Base-by-base conservation (phyloP, 2,113 vertebrate genomes). In the Tricholaema leucomelas region DNA sequence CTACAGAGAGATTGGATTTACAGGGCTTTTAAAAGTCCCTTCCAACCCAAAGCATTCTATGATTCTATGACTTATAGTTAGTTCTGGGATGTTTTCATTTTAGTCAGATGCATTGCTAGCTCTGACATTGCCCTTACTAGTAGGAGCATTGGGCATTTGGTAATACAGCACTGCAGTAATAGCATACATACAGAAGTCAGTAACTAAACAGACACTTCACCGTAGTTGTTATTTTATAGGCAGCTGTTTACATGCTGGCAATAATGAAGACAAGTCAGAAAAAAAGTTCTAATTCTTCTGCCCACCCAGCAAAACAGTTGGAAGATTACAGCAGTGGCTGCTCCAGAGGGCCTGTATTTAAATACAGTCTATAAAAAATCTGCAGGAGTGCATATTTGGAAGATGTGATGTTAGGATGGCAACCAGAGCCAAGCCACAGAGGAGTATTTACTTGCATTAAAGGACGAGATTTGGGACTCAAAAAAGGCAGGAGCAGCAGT, bases 341-440 rank as follows among this genome's bases (percentile, higher is more conserved):
- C 64, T 88, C 64, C 81, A 77, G 67, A 77, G 85, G 54, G 80
- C 35, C 63, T 64, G 77, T 72, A 23, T 84, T 94, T 93, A 94
- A 94, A 71, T 64, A 64, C 28, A 40, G 33, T 36, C 84, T 80
- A 75, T 76, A 79, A 88, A 94, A 93, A 94, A 12, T 3, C 36
- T 82, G 87, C 91, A 85, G 70, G 61, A 87, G 64, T 69, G 69
- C 85, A 50, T 71, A 88, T 90, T 94, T 95, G 85, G 87, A 90
- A 93, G 91, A 95, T 69, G 79, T 90, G 85, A 85, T 94, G 38
- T 92, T 85, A 94, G 92, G 91, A 89, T 9, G 1, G 42, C 81
- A 80, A 67, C 24, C 54, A 91, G 42, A 85, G 93, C 95, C 92
- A 96, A 95, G 82, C 92, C 91, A 93, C 79, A 80, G 50, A 88